Conservation (phyloP, 2,797 vertebrate species). For the Myioborus miniatus region DNA sequence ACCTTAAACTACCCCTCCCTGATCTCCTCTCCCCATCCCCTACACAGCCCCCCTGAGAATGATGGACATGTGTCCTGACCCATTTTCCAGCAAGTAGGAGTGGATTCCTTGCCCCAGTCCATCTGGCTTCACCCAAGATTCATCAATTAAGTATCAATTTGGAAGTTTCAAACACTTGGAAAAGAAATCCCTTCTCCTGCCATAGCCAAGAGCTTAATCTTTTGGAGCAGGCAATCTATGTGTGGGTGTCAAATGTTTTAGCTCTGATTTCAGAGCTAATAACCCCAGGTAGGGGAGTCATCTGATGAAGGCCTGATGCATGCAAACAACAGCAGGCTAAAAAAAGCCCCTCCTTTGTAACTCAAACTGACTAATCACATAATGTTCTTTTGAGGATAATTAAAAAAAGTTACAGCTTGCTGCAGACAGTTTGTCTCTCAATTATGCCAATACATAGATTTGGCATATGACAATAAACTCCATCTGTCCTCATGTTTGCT, state of each 20-base stretch:
- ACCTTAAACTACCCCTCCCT: not conserved
- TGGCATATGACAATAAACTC: not conserved
- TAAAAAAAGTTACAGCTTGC: slow-evolving; percentile 21
- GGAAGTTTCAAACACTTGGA: not conserved
- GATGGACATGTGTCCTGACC: rapidly evolving
- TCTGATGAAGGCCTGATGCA: not conserved
- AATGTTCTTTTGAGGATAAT: not conserved
- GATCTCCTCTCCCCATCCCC: not conserved
- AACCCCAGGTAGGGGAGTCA: not conserved
- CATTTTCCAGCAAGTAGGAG: not conserved
- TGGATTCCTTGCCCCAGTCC: not conserved
- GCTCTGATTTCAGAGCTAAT: not conserved
- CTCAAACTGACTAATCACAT: not conserved
- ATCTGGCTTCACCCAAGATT: not conserved
- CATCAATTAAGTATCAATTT: not conserved
- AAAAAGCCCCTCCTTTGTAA: not conserved
- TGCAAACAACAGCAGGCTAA: slow-evolving; percentile 8
- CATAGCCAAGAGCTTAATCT: not conserved
- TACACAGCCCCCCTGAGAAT: rapidly evolving
- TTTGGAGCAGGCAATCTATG: not conserved
- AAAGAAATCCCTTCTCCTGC: not conserved
- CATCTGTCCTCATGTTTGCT: not conserved
- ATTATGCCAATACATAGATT: not conserved
- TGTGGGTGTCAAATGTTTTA: not conserved
- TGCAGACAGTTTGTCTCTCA: slow-evolving; percentile 25